Evolutionary conservation across 2,113 vertebrate species (phyloP).

Genomic region (Pyrgilauda ruficollis): DNA sequence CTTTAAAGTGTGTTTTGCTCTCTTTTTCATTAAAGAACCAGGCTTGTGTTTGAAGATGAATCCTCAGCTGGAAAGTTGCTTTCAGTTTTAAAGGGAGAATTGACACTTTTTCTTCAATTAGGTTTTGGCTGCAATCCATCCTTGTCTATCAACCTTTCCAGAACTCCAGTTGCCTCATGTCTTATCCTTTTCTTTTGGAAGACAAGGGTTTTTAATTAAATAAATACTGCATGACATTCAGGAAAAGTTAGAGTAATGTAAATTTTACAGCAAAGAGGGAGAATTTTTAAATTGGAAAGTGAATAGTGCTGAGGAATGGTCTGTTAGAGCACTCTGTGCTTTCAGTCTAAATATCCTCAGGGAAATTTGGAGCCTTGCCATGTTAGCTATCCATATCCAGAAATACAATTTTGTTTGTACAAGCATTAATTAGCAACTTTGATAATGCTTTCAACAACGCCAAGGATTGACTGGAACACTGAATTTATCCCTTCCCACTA

Average conservation of each 20-base stretch:
- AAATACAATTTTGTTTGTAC: conserved; percentile 16
- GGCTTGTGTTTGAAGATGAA: conserved; percentile 43
- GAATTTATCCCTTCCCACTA: neutral
- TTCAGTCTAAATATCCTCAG: neutral
- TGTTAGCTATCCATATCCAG: neutral
- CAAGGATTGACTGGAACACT: neutral
- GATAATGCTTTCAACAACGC: neutral
- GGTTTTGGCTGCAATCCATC: conserved; percentile 23
- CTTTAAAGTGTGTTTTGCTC: conserved; percentile 37
- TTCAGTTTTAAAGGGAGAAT: conserved; percentile 42
- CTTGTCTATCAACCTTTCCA: conserved; percentile 13
- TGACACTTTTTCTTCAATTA: conserved; percentile 20
- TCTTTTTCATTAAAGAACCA: conserved; percentile 13
- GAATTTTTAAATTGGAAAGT: neutral
- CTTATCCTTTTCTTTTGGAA: conserved; percentile 13
- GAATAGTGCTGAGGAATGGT: neutral
- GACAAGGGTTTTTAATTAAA: conserved; percentile 1
- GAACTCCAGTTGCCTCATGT: neutral
- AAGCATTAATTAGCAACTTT: conserved; percentile 5
- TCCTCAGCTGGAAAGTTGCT: conserved; percentile 35
- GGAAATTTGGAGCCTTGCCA: neutral
- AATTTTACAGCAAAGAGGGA: neutral
- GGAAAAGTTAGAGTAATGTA: neutral
- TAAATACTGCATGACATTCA: conserved; percentile 33
- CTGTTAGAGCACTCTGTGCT: neutral